phyloP scores from a whole-genome alignment of 2,113 vertebrate species.

The Zosterops borbonicus region DNA sequence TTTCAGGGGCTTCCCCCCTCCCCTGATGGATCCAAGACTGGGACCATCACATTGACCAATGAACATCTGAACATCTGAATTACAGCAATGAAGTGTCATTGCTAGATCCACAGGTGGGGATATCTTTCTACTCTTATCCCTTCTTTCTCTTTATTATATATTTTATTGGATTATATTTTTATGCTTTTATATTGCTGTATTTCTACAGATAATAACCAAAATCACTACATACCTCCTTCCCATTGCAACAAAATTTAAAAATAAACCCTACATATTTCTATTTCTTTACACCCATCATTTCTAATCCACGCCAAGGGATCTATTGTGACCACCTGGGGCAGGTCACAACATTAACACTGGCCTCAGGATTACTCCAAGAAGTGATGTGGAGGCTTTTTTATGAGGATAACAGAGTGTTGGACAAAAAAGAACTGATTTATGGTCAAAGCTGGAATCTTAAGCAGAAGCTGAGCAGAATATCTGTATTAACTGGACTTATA shows the following conservation, averaged over 20 bases:
- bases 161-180: not conserved
- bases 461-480: not conserved
- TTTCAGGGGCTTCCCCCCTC: not conserved
- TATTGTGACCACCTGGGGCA: not conserved
- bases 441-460: not conserved
- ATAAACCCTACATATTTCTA: not conserved
- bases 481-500: not conserved
- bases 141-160: not conserved
- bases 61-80: fast-evolving
- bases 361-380: not conserved
- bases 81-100: not conserved
- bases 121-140: not conserved
- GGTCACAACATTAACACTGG: not conserved
- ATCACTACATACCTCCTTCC: not conserved
- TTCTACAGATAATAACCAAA: not conserved
- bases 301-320: not conserved
- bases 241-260: not conserved
- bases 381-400: not conserved
- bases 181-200: not conserved
- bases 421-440: not conserved
- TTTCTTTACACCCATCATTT: not conserved
- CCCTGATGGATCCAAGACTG: fast-evolving
- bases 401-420: not conserved
- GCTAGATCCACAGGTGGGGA: fast-evolving
- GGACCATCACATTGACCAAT: not conserved